A percentile compares a stretch with the other conserved stretches of the same genome.
These are phyloP conservation scores for Schizothorax lantsangensis DNA, from an alignment of 2,797 vertebrate species.

Conservation along the genomic window DNA sequence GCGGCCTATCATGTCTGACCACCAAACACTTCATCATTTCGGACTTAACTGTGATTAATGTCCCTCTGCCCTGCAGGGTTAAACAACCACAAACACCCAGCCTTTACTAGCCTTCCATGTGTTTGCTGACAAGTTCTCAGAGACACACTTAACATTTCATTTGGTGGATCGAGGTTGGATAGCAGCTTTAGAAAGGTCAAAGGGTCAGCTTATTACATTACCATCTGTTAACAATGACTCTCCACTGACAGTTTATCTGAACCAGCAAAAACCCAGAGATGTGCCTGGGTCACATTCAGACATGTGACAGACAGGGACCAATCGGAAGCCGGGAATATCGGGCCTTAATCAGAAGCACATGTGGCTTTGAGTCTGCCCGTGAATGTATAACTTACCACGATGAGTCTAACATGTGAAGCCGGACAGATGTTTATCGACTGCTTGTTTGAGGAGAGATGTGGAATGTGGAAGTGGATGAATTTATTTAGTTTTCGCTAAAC, in stretches of 20 bases:
- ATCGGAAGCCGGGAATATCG: conserved; percentile 63
- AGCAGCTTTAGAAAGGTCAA: conserved; percentile 65
- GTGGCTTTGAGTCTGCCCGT: conserved; percentile 20
- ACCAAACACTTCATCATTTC: conserved; percentile 78
- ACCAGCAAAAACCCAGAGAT: conserved; percentile 42
- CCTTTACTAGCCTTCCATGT: conserved; percentile 70
- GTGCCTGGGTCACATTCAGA: conserved; percentile 53
- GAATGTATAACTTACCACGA: conserved; percentile 18
- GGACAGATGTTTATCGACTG: conserved; percentile 10
- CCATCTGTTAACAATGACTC: conserved; percentile 76
- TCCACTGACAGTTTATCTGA: conserved; percentile 62
- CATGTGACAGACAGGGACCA: conserved; percentile 65
- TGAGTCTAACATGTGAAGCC: conserved; percentile 13
- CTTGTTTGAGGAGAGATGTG: conserved; percentile 57
- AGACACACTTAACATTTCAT: conserved; percentile 79
- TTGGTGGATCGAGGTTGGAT: conserved; percentile 61
- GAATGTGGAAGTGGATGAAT: conserved; percentile 50
- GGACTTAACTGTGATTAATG: conserved; percentile 75
- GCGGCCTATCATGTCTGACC: conserved; percentile 51
- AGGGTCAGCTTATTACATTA: conserved; percentile 77
- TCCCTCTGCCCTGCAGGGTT: conserved; percentile 72
- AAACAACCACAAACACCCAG: conserved; percentile 71
- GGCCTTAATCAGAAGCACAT: conserved; percentile 74
- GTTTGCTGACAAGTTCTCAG: conserved; percentile 81
- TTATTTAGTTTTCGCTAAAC: conserved; percentile 1